Evolutionary conservation across 2,113 vertebrate genomes (phyloP).

Genomic region (Cryptotis parvus): DNA sequence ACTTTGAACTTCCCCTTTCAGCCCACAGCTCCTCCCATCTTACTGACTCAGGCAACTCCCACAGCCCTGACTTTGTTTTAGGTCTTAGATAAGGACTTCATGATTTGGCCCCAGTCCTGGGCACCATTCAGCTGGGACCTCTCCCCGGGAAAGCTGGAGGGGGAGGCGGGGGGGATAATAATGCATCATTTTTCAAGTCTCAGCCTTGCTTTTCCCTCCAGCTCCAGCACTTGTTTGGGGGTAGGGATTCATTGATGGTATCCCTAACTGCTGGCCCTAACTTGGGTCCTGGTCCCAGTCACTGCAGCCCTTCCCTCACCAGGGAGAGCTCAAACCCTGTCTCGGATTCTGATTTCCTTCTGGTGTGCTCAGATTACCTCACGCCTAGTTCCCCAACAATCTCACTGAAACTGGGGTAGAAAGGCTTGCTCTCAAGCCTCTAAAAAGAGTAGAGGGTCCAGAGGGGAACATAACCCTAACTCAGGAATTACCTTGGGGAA

Average conservation of each 20-base stretch:
- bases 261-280: not conserved
- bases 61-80: not conserved
- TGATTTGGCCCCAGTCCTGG: not conserved
- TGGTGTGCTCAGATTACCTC: not conserved
- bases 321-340: not conserved
- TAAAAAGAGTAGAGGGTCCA: not conserved
- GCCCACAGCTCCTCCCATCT: constrained; percentile 25
- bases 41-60: constrained; percentile 61
- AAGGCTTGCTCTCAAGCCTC: not conserved
- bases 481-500: not conserved
- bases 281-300: not conserved
- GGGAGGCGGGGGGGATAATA: no score
- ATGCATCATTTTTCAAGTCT: not conserved
- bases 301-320: not conserved
- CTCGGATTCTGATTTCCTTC: constrained; percentile 18
- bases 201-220: not conserved
- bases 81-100: constrained; percentile 11
- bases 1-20: constrained; percentile 61
- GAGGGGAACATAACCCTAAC: not conserved
- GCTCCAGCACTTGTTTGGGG: not conserved
- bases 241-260: not conserved
- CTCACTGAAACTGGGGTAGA: not conserved
- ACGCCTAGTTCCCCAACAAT: not conserved
- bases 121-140: not conserved
- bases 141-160: not conserved